Base-by-base conservation (phyloP, 2,113 vertebrate genomes). In the Chlamydotis undulata region DNA sequence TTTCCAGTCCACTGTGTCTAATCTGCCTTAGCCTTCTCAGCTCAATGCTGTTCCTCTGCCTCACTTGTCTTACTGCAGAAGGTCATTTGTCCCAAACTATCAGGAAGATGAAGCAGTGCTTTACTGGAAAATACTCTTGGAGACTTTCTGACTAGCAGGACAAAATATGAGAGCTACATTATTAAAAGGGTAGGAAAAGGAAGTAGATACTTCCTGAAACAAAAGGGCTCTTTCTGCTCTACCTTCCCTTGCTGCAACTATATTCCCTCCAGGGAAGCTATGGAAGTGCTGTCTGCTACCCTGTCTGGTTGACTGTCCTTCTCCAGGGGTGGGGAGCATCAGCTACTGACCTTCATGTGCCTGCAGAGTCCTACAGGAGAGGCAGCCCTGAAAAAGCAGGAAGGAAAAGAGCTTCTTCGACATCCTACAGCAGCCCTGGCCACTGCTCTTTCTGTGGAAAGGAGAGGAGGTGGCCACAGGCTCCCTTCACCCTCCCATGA, bases 401-500 rank as follows among this genome's bases (percentile, higher is more conserved):
- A 91, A 39, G 24, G 9, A 37, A 24, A 64, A 60, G 11, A 47
- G 28, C 10, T 69, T 24, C 26, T 69, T 50, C 22, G 39, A 64
- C 29, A 45, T 49, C n/a, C 43, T 50, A n/a, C 26, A 65, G 39
- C 53, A 81, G 17, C 50, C 11, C 17, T 53, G 45, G 60, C 45
- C 55, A 81, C n/a, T 37, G 43, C 18, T 68, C 16, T 35, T 57
- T 43, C 41, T 76, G 37, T 14, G 17, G 16, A 83, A 33, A 29
- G 2, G 23, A 61, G 4, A 61, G 7, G 0, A 0, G 5, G 29
- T 35, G 25, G 45, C 31, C 47, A 37, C 31, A 73, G 26, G 6
- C 19, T 60, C 17, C 21, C 8, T 22, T 91, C 10, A 45, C 6
- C 5, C 24, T 80, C 26, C 21, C 10, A 26, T 1, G 12, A 65